Percentiles rank a stretch among this genome's conserved stretches.
Conservation (phyloP, 2,113 vertebrate genomes). For the Ageneiosus marmoratus region DNA sequence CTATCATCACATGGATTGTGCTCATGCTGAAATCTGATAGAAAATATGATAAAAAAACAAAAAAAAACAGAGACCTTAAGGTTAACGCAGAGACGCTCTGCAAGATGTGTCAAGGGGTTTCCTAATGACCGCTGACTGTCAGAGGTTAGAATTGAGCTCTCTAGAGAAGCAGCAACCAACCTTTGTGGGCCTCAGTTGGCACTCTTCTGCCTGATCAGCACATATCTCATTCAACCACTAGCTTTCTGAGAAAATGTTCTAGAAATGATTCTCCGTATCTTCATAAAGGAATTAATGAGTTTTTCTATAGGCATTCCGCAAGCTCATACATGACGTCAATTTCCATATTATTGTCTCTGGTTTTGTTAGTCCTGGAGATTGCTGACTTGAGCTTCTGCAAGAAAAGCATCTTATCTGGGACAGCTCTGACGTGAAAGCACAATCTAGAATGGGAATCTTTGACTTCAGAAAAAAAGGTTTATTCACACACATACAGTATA, state of each 20-base stretch:
- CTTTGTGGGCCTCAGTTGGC: constrained; percentile 6
- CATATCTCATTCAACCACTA: background rate
- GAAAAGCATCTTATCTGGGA: constrained; percentile 73
- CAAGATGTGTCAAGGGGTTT: background rate
- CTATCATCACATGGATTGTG: background rate
- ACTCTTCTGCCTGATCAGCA: constrained; percentile 4
- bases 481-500: constrained; percentile 54
- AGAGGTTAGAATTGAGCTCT: background rate
- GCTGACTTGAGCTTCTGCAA: constrained; percentile 74
- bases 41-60: background rate
- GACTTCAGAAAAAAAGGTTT: constrained; percentile 57
- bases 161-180: constrained; percentile 21
- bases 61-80: background rate
- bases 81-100: no score
- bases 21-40: background rate
- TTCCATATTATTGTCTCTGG: constrained; percentile 61
- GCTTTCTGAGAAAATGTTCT: background rate
- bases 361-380: constrained; percentile 64
- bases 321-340: constrained; percentile 31
- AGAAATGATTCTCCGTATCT: background rate
- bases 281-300: constrained; percentile 36
- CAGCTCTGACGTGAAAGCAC: constrained; percentile 61
- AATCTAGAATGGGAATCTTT: constrained; percentile 66
- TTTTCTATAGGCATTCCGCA: constrained; percentile 34
- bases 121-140: constrained; percentile 23